Percentiles rank a stretch among this genome's conserved stretches.
phyloP scores from a whole-genome alignment of 2,113 vertebrate genomes.

The Campylomormyrus tamandua region DNA sequence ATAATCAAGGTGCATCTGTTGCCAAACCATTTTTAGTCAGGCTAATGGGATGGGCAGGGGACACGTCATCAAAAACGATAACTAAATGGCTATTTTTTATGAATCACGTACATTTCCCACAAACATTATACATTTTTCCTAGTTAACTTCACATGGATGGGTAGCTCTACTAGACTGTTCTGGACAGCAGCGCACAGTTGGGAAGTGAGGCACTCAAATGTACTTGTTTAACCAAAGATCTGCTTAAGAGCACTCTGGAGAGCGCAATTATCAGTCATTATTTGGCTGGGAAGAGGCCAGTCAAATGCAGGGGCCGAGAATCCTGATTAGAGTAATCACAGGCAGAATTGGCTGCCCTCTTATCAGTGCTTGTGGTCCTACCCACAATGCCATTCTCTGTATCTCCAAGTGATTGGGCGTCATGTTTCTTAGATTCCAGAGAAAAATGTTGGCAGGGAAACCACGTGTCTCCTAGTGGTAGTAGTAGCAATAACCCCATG shows the following conservation, averaged over 20 bases:
- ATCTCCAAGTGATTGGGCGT: background rate
- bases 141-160: background rate
- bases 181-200: background rate
- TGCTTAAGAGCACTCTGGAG: conserved; percentile 19
- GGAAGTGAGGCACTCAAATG: conserved; percentile 7
- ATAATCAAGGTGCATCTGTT: background rate
- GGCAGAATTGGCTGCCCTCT: background rate
- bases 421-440: background rate
- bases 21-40: background rate
- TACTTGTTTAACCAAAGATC: conserved; percentile 21
- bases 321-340: background rate
- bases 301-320: background rate
- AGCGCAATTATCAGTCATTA: conserved; percentile 14
- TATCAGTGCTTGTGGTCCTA: background rate
- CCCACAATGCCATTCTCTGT: background rate
- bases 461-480: background rate
- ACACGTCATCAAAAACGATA: background rate
- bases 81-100: background rate
- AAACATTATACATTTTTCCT: background rate
- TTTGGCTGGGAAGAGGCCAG: conserved; percentile 15
- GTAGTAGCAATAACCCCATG: background rate
- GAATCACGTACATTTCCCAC: background rate
- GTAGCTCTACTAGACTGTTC: background rate
- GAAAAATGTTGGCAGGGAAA: conserved; percentile 8
- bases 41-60: background rate